These are phyloP conservation scores for Hirundo rustica DNA, from an alignment of 2,797 vertebrate species.

Conservation along the genomic window DNA sequence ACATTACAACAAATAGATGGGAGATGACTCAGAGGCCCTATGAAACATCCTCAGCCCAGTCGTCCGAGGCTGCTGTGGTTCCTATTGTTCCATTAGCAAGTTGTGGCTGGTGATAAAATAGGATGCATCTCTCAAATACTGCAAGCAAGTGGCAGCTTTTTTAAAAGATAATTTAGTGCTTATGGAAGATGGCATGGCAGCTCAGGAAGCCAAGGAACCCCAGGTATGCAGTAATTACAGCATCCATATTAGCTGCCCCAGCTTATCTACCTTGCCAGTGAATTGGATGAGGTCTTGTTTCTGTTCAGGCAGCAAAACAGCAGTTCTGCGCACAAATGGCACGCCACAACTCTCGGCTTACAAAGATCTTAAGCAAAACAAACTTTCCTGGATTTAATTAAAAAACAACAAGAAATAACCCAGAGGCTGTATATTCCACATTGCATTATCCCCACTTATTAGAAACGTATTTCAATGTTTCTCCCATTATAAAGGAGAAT, in stretches of 20 bases:
- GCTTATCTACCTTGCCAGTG: neutral
- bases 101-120: constrained; percentile 22
- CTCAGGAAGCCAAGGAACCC: neutral
- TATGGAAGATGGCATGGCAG: neutral
- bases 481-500: neutral
- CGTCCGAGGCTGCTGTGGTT: neutral
- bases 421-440: neutral
- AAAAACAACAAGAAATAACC: constrained; percentile 25
- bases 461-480: neutral
- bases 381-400: constrained; percentile 26
- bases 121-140: neutral
- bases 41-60: neutral
- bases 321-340: neutral
- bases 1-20: neutral
- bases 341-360: neutral
- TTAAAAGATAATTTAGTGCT: neutral
- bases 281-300: neutral
- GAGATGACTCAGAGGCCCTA: constrained; percentile 33
- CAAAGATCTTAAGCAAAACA: neutral
- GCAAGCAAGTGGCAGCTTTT: neutral
- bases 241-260: neutral
- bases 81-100: constrained; percentile 29
- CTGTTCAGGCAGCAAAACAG: neutral
- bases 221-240: neutral
- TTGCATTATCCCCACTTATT: neutral